Evolutionary conservation across 2,797 vertebrate genomes (phyloP).

Genomic region (Pantherophis vulpinus): DNA sequence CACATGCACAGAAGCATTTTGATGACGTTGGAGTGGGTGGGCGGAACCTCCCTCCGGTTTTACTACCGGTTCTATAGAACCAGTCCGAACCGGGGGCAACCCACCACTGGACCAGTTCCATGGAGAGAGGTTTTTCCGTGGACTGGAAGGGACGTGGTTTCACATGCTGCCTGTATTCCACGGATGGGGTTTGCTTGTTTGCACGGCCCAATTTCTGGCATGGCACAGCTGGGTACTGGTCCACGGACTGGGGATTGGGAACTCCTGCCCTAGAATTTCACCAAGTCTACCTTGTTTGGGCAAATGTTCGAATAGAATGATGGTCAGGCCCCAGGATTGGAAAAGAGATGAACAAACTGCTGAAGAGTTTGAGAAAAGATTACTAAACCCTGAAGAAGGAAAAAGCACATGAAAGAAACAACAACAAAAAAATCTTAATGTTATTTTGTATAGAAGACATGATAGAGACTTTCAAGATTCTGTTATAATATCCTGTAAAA

Average conservation of each 20-base stretch:
- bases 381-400: not conserved
- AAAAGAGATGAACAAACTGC: not conserved
- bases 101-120: no score
- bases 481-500: not conserved
- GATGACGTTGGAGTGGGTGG: no score
- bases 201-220: not conserved
- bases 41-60: no score
- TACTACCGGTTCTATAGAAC: no score
- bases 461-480: not conserved
- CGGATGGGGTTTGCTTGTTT: not conserved
- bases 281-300: not conserved
- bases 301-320: not conserved
- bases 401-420: not conserved
- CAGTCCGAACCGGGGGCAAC: no score
- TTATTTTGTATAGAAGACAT: not conserved
- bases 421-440: not conserved
- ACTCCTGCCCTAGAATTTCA: not conserved
- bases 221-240: rapidly evolving
- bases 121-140: not conserved
- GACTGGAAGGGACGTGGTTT: not conserved
- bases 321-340: not conserved
- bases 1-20: no score
- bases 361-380: not conserved
- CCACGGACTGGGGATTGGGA: not conserved
- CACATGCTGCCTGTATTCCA: not conserved